These are phyloP conservation scores for Zoanthus gigantus DNA, from an alignment of 92 coral and sea anemone species.

Conservation along the genomic window DNA sequence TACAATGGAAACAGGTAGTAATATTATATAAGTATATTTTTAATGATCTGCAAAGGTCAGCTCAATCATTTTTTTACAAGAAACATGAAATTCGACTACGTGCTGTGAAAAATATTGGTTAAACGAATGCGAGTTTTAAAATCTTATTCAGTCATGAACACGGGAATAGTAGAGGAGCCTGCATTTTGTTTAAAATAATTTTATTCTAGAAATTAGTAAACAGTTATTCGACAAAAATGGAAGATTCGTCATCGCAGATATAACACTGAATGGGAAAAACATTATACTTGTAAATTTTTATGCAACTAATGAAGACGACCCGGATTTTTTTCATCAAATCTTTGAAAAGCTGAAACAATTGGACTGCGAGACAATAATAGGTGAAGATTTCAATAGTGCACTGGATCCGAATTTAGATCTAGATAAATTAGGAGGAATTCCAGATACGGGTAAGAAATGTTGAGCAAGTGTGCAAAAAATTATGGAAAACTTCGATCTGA, in stretches of 20 bases:
- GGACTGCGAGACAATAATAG: conserved; percentile 7
- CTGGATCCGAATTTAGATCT: conserved; percentile 2
- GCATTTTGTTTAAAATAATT: conserved; percentile 36
- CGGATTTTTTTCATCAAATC: too few relatives aligned
- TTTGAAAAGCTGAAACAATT: not conserved
- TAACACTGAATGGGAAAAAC: conserved; percentile 26
- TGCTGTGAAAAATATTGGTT: conserved; percentile 12
- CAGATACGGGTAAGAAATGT: conserved; percentile 26
- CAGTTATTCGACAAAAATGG: conserved; percentile 23
- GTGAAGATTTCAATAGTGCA: conserved; percentile 42
- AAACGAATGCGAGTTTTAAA: conserved; percentile 38
- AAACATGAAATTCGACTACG: conserved; percentile 35
- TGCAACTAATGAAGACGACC: not conserved
- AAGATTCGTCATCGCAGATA: conserved; percentile 37
- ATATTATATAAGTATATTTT: not conserved
- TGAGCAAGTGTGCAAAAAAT: conserved; percentile 21
- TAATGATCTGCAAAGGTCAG: conserved; percentile 13
- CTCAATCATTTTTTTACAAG: conserved; percentile 14
- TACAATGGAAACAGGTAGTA: not conserved
- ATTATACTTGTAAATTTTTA: conserved; percentile 32
- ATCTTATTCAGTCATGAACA: conserved; percentile 27
- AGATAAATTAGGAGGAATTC: conserved; percentile 32
- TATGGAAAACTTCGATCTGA: conserved; percentile 31
- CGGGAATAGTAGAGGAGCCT: conserved; percentile 31
- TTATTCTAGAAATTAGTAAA: conserved; percentile 14